Base-by-base conservation (phyloP, 2,888 invertebrate species). In the Himalopsyche tibetana region DNA sequence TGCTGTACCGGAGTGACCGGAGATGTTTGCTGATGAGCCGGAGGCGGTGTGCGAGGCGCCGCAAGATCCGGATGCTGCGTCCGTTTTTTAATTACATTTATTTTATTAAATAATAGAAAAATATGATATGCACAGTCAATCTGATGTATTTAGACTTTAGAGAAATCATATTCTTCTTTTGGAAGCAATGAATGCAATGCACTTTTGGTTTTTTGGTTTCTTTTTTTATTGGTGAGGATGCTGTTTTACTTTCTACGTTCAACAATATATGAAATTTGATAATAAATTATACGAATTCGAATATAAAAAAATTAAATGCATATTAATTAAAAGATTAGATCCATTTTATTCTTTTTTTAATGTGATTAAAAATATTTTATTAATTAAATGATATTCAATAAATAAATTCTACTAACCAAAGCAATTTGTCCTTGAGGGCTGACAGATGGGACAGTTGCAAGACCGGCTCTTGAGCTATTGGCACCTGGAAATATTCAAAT, bases 1-100 rank as follows among this genome's bases (percentile, higher is more conserved):
- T 63, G 63, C 19, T 86, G 93, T 95, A 95, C 95, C 95, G 95
- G 94, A 91, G 95, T 94, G 91, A 95, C 94, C 90, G 95, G 95
- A 90, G 95, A 95, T 91, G 94, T 94, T 92, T 95, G 96, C 94
- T 96, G 97, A 92, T 97, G 97, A 89, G 97, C 97, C 91, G 97
- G 97, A 90, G 97, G 97, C 90, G 96, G 97, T 92, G 96, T 96
- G 93, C 96, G 95, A 90, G 94, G 91, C 90, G 91, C 90, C 89
- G 91, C 92, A 91, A 94, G 92, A 90, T 94, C 94, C n/a, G 86
- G 56, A 91, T 93, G 95, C 95, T 95, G 94, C 91, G 91, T 93
- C 94, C 92, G 89, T 92, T 63, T 63, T 63, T 63, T 4, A 63
- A 63, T 51, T 51, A 51, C 51, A 51, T 51, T 45, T 51, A 51